phyloP scores from a whole-genome alignment of 2,888 invertebrate genomes.

The Argyresthia albistria region DNA sequence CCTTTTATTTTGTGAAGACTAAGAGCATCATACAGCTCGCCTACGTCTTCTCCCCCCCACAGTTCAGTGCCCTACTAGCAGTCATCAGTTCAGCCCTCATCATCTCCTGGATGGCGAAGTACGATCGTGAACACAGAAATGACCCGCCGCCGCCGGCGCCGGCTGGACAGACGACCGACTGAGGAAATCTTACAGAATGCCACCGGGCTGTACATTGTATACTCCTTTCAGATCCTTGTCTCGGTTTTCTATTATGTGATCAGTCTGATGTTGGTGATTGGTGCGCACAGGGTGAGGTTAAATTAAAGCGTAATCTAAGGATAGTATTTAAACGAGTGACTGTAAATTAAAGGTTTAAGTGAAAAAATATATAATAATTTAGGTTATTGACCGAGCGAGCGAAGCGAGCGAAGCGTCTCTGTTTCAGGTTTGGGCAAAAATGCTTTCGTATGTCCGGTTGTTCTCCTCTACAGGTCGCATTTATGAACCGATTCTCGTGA shows the following conservation, averaged over 20 bases:
- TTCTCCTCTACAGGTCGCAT: too few species aligned
- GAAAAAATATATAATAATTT: too few species aligned
- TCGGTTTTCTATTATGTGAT: slow-evolving; percentile 36
- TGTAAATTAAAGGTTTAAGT: too few species aligned
- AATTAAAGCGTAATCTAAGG: too few species aligned
- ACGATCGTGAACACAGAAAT: slow-evolving; percentile 22
- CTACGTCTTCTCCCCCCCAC: slow-evolving; percentile 16
- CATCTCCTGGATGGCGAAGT: slow-evolving; percentile 32
- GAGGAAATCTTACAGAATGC: slow-evolving; percentile 31
- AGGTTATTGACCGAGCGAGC: too few species aligned
- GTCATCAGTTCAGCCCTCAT: slow-evolving; percentile 8
- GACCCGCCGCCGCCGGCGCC: slow-evolving; percentile 23
- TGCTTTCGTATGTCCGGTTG: too few species aligned
- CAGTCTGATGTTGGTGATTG: slow-evolving; percentile 38
- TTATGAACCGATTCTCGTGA: too few species aligned
- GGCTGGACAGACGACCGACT: slow-evolving; percentile 25
- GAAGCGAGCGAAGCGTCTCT: too few species aligned
- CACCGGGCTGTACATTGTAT: slow-evolving; percentile 40
- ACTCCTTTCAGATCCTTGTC: slow-evolving; percentile 39
- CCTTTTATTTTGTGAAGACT: too few species aligned
- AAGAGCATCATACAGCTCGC: too few species aligned
- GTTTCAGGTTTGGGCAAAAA: too few species aligned
- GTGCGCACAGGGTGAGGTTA: slow-evolving; percentile 41
- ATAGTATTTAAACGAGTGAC: too few species aligned
- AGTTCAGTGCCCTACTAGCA: slow-evolving; percentile 22